Evolutionary conservation across 1,140 invertebrate genomes (phyloP), one percentile per base, ranked within the genome.

Genomic region (Heliothis subflexa): DNA sequence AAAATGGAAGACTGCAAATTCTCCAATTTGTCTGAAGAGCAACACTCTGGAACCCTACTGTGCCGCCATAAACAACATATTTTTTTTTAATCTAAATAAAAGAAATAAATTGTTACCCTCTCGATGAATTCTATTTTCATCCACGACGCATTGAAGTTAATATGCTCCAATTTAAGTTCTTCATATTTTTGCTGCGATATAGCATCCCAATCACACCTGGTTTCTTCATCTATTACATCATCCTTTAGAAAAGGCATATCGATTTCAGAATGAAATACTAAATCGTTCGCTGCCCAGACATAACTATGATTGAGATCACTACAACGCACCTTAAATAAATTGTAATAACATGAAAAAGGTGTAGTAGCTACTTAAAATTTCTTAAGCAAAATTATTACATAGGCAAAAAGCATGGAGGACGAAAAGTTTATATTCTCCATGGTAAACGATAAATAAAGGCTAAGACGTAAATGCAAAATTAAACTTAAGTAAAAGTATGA

Each of bases 41-140:
- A 25, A 2, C 21, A 25, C 2, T 25, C 21, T 25, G 21, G 21
- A 25, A 25, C 21, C 0, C 2, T 25, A 25, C 21, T 25, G 21
- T 25, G 21, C 21, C 21, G 21, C 33, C 33, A 40, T 9, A 40
- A 40, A 7, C 5, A 40, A 40, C 33, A 40, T 40, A 40, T 7
- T 40, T 40, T 40, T 9, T 7, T 40, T n/a, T 5, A 7, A 40
- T 40, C 33, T 40, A 40, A 40, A 25, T 57, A 28, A 59, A 25
- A 25, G 0, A 25, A 25, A 25, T 25, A 25, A 25, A 25, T n/a
- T 7, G 4, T 28, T 84, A 93, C 92, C 87, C 92, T 93, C 72
- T 89, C 83, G 62, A 91, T 86, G 64, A 92, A 91, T 64, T 93
- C 92, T 78, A 88, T 93, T 78, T 89, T 93, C 85, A 93, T 76